phyloP scores from a whole-genome alignment of 2,888 invertebrate genomes.

The Prionchulus punctatus region DNA sequence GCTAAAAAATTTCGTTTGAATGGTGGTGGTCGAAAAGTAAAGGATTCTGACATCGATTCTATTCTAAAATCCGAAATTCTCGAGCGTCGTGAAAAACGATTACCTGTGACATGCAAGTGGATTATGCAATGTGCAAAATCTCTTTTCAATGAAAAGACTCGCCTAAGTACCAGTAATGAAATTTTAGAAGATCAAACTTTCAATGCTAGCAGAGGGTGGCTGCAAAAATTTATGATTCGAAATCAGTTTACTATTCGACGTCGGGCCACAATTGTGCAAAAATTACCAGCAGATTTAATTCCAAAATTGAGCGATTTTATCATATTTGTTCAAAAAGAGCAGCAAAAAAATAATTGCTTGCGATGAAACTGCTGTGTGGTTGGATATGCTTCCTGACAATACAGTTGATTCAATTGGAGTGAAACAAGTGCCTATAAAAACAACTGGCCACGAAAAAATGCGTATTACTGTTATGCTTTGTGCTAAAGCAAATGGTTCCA shows the following conservation, averaged over 20 bases:
- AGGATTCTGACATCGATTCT: neutral
- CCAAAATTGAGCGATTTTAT: neutral
- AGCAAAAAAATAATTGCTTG: neutral
- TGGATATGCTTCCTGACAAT: neutral
- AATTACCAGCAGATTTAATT: neutral
- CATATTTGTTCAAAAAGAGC: neutral
- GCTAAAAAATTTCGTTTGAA: neutral
- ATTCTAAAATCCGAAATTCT: neutral
- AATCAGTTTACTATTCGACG: neutral
- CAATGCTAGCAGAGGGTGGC: neutral
- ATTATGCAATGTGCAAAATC: neutral
- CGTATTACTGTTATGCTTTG: slow-evolving; percentile 1
- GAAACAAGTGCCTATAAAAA: neutral
- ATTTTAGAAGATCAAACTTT: too few relatives aligned
- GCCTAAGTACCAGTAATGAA: too few relatives aligned
- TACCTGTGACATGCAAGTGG: neutral
- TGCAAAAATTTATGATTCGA: neutral
- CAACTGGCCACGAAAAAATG: slow-evolving; percentile 2
- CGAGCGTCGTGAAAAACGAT: neutral
- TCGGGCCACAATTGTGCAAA: neutral
- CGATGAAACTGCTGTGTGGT: neutral
- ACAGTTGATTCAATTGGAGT: neutral
- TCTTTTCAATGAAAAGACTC: neutral
- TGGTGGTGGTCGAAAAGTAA: neutral
- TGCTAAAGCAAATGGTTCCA: neutral